Base-by-base conservation (phyloP, 2,888 invertebrate species). In the Dasysyrphus tricinctus region DNA sequence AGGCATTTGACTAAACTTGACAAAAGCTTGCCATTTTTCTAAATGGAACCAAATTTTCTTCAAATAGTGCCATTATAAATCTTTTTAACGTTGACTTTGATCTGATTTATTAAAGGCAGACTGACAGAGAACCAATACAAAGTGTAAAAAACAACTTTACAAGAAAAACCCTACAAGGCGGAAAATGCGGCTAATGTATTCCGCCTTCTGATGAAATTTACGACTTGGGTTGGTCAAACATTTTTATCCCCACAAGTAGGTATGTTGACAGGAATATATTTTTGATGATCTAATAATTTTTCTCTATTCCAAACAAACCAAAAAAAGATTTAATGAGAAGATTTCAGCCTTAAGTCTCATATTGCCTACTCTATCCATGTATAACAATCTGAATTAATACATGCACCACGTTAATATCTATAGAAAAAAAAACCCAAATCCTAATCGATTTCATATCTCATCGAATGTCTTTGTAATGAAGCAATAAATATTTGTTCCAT, bases 381-480 rank as follows among this genome's bases (percentile, higher is more conserved):
- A 32, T 56, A 4, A 34, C 2, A 19, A 19, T 11, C 39, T 14
- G 3, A 54, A 54, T 24, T 24, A 14, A 0, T 19, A 3, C 24
- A 12, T 19, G 6, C 3, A 29, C 12, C 24, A 4, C 4, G 51
- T 24, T 32, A 32, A 32, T 3, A 16, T 19, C 12, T 8, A 16
- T 1, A 47, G 16, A n/a, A 56, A 65, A 51, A 24, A 51, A 24
- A 14, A 14, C 24, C 54, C 14, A 51, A 51, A 39, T 39, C 29
- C 37, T 39, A 69, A 69, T 69, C 69, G 54, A 69, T 54, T 69
- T 69, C 54, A 54, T 69, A 69, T 69, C 69, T 69, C 54, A 69
- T 39, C 54, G 12, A 54, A 69, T 39, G 37, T 39, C 54, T 37
- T 54, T 54, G 11, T 39, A 69, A 69, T 69, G 39, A 24, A 69